Percentiles rank a stretch among this genome's conserved stretches.
phyloP scores from a whole-genome alignment of 1,140 invertebrate genomes.

The Cardiocondyla obscurior region DNA sequence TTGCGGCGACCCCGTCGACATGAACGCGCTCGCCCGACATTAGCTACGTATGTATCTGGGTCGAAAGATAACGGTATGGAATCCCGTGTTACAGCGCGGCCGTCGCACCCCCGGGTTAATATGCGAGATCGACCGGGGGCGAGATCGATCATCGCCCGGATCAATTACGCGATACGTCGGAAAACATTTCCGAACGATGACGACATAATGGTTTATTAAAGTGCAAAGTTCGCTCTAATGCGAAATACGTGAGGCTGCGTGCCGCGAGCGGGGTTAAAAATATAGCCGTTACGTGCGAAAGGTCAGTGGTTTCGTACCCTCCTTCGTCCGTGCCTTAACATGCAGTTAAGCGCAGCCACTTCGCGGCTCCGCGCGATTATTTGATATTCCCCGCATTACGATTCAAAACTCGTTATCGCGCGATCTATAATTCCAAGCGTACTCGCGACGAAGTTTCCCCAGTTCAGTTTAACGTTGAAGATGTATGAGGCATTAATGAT shows the following conservation, averaged over 20 bases:
- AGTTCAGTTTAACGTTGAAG: neutral
- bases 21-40: neutral
- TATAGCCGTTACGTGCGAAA: slow-evolving; percentile 35
- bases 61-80: slow-evolving; percentile 20
- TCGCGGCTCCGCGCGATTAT: slow-evolving; percentile 1
- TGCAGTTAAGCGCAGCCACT: neutral
- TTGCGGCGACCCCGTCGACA: slow-evolving; percentile 40
- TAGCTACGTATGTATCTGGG: slow-evolving; percentile 19
- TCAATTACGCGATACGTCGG: neutral
- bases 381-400: neutral
- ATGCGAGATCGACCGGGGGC: neutral
- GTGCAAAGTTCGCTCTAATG: slow-evolving; percentile 27
- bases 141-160: neutral
- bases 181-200: neutral
- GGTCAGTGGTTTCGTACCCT: slow-evolving; percentile 48
- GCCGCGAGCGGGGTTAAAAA: slow-evolving; percentile 23
- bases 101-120: too few relatives aligned
- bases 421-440: neutral
- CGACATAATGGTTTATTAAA: slow-evolving; percentile 22
- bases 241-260: neutral
- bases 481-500: neutral
- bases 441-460: neutral
- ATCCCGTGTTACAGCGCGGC: neutral
- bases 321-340: neutral
- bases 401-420: neutral